Percentiles rank a stretch among this genome's conserved stretches.
Conservation (phyloP, 2,797 vertebrate genomes). For the Phoxinus dragarum region DNA sequence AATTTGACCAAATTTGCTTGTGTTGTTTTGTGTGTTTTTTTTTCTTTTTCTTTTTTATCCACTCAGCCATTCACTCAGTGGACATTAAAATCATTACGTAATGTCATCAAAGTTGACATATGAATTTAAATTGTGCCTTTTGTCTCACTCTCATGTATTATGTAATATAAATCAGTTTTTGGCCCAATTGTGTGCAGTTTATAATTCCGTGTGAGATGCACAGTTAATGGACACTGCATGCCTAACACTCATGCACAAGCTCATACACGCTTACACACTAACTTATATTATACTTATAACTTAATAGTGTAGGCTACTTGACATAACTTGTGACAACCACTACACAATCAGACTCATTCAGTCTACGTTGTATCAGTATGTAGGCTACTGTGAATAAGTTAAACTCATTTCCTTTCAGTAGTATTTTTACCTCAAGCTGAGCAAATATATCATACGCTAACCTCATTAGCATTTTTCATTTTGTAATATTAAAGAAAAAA, state of each 20-base stretch:
- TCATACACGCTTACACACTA: slow-evolving; percentile 36
- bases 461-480: slow-evolving; percentile 13
- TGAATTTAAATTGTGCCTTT: background rate
- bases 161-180: slow-evolving; percentile 5
- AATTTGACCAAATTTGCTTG: no score
- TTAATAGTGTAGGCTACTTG: slow-evolving; percentile 56
- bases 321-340: background rate
- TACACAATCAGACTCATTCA: background rate
- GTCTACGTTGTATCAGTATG: background rate
- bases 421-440: background rate
- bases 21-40: background rate
- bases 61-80: background rate
- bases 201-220: slow-evolving; percentile 59
- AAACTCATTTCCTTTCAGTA: background rate
- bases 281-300: slow-evolving; percentile 55
- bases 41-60: background rate
- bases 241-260: background rate
- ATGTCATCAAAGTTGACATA: background rate
- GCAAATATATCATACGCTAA: background rate
- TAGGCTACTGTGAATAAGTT: background rate
- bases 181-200: slow-evolving; percentile 34
- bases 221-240: slow-evolving; percentile 67
- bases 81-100: background rate
- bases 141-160: background rate
- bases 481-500: background rate